A percentile compares a stretch with the other conserved stretches of the same genome.
Evolutionary conservation across 2,113 vertebrate species (phyloP).

Genomic region (Pandion haliaetus): DNA sequence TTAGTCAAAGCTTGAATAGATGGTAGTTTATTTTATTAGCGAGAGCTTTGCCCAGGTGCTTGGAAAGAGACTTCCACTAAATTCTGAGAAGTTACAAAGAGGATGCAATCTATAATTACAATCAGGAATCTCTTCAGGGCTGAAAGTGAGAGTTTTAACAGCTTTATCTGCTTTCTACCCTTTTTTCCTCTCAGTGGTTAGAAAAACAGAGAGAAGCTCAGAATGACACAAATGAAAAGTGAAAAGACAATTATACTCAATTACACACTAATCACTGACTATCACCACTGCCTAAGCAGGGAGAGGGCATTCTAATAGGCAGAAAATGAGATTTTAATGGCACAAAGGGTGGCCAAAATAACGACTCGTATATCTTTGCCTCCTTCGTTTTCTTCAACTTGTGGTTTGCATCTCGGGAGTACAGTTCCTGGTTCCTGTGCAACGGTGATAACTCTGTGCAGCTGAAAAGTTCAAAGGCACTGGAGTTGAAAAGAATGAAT

Average conservation of each 20-base stretch:
- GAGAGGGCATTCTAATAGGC: constrained; percentile 96
- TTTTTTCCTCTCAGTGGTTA: constrained; percentile 73
- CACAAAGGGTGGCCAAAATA: constrained; percentile 94
- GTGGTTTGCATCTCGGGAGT: constrained; percentile 75
- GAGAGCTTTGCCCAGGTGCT: constrained; percentile 75
- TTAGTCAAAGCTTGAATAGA: constrained; percentile 75
- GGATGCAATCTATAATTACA: constrained; percentile 84
- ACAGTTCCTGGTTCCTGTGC: constrained; percentile 76
- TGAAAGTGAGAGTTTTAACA: constrained; percentile 80
- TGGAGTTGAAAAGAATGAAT: constrained; percentile 83
- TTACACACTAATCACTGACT: constrained; percentile 99
- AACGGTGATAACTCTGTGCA: constrained; percentile 83
- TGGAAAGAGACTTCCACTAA: constrained; percentile 62
- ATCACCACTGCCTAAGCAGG: constrained; percentile 86
- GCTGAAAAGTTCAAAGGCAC: constrained; percentile 84
- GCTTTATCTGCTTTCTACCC: constrained; percentile 77
- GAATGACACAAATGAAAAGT: constrained; percentile 99
- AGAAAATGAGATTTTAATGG: constrained; percentile 99
- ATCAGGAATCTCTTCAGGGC: constrained; percentile 79
- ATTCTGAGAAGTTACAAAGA: constrained; percentile 75
- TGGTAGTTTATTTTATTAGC: constrained; percentile 73
- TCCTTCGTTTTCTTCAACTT: constrained; percentile 77
- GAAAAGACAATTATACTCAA: constrained; percentile 99
- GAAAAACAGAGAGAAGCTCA: constrained; percentile 85
- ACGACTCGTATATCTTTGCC: constrained; percentile 79